Percentiles rank a stretch among this genome's conserved stretches.
phyloP scores from a whole-genome alignment of 2,797 vertebrate species.

The Antrozous pallidus region DNA sequence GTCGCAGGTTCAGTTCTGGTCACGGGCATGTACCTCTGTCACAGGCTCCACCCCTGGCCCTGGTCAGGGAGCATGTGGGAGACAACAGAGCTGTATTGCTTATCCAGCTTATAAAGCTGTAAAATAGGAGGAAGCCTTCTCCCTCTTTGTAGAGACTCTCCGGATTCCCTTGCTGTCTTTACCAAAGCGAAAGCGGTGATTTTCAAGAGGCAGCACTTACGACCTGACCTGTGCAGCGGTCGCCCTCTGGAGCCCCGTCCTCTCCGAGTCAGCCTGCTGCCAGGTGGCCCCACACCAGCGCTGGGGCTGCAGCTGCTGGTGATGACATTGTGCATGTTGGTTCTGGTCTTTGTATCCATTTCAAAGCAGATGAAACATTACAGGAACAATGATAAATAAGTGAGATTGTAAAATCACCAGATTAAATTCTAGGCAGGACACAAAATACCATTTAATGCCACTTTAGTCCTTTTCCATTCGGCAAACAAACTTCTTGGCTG shows the following conservation, averaged over 20 bases:
- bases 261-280: background rate
- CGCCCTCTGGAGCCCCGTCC: background rate
- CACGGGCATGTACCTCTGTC: too few relatives aligned
- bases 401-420: slow-evolving; percentile 46
- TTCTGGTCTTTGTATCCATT: slow-evolving; percentile 65
- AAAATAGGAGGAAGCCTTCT: background rate
- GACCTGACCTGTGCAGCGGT: background rate
- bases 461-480: slow-evolving; percentile 52
- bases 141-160: background rate
- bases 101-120: too few relatives aligned
- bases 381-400: slow-evolving; percentile 67
- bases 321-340: slow-evolving; percentile 36
- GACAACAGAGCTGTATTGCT: too few relatives aligned
- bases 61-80: too few relatives aligned
- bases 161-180: background rate
- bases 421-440: slow-evolving; percentile 58
- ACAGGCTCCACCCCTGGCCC: too few relatives aligned
- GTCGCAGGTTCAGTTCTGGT: too few relatives aligned
- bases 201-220: background rate
- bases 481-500: slow-evolving; percentile 29
- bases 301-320: background rate
- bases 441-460: slow-evolving; percentile 55
- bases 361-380: slow-evolving; percentile 67
- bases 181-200: background rate
- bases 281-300: background rate